Evolutionary conservation across 2,888 invertebrate species (phyloP), one percentile per base, ranked within the genome.

Genomic region (Eurytoma californica): DNA sequence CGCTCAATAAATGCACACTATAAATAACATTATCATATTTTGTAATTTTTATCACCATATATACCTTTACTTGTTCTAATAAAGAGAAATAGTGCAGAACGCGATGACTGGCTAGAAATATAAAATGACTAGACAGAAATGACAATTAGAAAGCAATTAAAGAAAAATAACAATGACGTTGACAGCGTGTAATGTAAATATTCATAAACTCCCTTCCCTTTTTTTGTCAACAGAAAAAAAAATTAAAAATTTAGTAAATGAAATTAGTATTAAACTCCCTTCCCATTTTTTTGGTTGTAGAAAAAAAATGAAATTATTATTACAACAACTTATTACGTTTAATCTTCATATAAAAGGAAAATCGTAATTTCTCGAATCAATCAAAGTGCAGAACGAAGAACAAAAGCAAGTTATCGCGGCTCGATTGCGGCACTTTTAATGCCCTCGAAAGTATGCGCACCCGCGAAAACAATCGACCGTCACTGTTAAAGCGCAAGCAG

Each of bases 1-100:
- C 77, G 61, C 74, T 82, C 72, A 79, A 82, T 82, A 79, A 82
- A 82, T 47, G 79, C 79, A 79, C 76, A 72, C 68, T 67, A 53
- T 57, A 49, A 63, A 63, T 63, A 47, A 12, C n/a, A 53, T 47
- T 39, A 39, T 39, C 39, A 39, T 39, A 39, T 63, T 3, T 12
- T 39, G 39, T n/a, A 13, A 12, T 63, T 39, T 63, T 3, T 18
- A 18, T 63, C 9, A 24, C 28, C 24, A 7, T 13, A 60, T 28
- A 14, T 39, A 16, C 18, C 39, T 30, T 30, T 0, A 14, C 2
- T 61, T 61, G 28, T 30, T 30, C 39, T 3, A 61, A 30, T 30
- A 0, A 12, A 61, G 30, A 4, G 61, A 61, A 39, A 39, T 30
- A 28, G 30, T 30, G n/a, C 30, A 16, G 30, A 7, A 3, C 16